A percentile compares a stretch with the other conserved stretches of the same genome.
These are phyloP conservation scores for Sylvia atricapilla DNA, from an alignment of 2,113 vertebrate genomes.

Conservation along the genomic window DNA sequence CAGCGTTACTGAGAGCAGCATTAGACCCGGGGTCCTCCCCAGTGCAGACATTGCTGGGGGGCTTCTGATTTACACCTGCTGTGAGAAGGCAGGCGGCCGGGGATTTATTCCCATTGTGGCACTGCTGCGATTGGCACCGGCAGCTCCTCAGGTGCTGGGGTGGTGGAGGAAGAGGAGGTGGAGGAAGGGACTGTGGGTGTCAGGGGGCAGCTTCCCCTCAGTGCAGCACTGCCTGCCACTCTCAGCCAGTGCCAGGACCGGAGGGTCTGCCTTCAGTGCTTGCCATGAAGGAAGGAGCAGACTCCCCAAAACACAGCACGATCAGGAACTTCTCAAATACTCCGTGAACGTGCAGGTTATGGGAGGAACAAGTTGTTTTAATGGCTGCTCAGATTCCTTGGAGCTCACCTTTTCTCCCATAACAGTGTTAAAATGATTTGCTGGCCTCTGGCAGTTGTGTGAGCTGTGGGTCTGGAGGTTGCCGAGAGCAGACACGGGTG, in stretches of 20 bases:
- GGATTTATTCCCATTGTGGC: neutral
- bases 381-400: neutral
- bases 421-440: neutral
- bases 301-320: neutral
- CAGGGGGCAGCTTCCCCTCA: neutral
- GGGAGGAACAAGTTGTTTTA: neutral
- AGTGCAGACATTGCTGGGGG: neutral
- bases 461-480: neutral
- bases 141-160: neutral
- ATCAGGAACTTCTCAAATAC: neutral
- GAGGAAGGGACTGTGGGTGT: neutral
- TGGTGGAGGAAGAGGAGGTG: neutral
- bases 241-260: neutral
- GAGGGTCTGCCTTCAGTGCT: accelerated
- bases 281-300: accelerated
- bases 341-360: neutral
- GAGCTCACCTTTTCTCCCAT: neutral
- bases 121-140: neutral
- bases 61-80: neutral
- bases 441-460: neutral
- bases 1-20: neutral
- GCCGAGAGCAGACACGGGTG: neutral
- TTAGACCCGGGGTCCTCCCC: neutral
- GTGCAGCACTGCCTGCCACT: neutral
- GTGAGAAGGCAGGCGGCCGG: neutral